Conservation (phyloP, 2,888 invertebrate species). For the Lasioglossum zephyrum region DNA sequence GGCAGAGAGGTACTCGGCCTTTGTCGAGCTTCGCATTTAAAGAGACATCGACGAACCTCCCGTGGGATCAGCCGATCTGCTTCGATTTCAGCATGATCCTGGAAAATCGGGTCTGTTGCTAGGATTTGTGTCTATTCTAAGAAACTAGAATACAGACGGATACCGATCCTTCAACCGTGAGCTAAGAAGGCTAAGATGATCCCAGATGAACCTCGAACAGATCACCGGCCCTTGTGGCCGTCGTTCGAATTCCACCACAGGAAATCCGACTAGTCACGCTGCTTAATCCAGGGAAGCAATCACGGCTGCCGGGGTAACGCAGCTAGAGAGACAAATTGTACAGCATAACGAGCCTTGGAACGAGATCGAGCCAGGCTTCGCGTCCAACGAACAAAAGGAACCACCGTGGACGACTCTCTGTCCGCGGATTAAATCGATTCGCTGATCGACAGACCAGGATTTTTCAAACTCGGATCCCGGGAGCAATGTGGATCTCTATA, state of each 20-base stretch:
- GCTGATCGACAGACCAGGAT: slow-evolving; percentile 7
- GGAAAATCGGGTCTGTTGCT: background rate
- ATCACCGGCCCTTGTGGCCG: slow-evolving; percentile 20
- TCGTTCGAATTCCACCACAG: slow-evolving; percentile 53
- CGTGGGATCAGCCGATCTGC: background rate
- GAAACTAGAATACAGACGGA: background rate
- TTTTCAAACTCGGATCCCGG: background rate
- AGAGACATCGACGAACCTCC: background rate
- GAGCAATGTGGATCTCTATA: background rate
- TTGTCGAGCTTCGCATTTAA: background rate
- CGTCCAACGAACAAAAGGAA: slow-evolving; percentile 16
- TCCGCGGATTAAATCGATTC: slow-evolving; percentile 34
- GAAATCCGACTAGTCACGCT: slow-evolving; percentile 77
- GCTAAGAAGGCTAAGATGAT: slow-evolving; percentile 10
- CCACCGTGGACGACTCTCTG: background rate
- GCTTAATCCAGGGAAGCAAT: slow-evolving; percentile 74
- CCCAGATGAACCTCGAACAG: slow-evolving; percentile 31
- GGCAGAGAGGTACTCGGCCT: slow-evolving; percentile 18
- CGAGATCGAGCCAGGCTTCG: slow-evolving; percentile 27
- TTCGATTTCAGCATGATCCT: background rate
- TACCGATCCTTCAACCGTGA: background rate
- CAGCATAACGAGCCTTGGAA: slow-evolving; percentile 37
- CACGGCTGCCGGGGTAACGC: background rate
- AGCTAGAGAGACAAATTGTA: slow-evolving; percentile 51
- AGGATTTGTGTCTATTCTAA: background rate